Evolutionary conservation across 2,888 invertebrate genomes (phyloP).

Genomic region (Xylota segnis): DNA sequence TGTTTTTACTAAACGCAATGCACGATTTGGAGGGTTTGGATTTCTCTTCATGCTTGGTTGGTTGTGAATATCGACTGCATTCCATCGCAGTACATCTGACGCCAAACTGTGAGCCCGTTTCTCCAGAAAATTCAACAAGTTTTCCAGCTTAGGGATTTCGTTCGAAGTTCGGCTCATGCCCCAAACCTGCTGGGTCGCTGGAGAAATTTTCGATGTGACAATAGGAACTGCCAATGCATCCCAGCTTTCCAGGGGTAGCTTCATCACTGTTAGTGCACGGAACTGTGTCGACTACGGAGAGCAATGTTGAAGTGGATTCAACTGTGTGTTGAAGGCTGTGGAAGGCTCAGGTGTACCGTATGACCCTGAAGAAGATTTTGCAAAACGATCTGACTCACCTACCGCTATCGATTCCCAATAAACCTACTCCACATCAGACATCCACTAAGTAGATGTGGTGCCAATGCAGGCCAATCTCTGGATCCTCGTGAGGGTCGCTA

Average conservation of each 20-base stretch:
- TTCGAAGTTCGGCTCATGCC: slow-evolving; percentile 34
- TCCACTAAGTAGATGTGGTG: too few species aligned
- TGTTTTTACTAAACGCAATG: too few species aligned
- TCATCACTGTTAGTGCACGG: slow-evolving; percentile 52
- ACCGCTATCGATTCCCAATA: not conserved
- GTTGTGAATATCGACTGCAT: slow-evolving; percentile 1
- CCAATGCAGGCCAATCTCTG: too few species aligned
- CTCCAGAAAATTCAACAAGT: slow-evolving; percentile 34
- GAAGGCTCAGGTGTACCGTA: slow-evolving; percentile 4
- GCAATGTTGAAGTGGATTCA: slow-evolving; percentile 31
- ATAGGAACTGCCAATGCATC: too few species aligned
- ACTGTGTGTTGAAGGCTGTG: not conserved
- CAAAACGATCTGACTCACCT: not conserved
- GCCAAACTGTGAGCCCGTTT: too few species aligned
- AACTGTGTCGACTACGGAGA: slow-evolving; percentile 49
- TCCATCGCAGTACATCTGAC: too few species aligned
- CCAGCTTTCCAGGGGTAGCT: too few species aligned
- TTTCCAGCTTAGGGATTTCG: slow-evolving; percentile 38
- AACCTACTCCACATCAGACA: too few species aligned
- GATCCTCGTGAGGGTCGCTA: too few species aligned
- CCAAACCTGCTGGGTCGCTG: slow-evolving; percentile 30
- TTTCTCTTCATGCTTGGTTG: slow-evolving; percentile 6
- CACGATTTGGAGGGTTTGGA: not conserved
- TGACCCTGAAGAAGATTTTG: not conserved
- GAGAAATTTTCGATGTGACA: too few species aligned